Evolutionary conservation across 2,888 invertebrate species (phyloP).

Genomic region (Pristionchus maxplancki): DNA sequence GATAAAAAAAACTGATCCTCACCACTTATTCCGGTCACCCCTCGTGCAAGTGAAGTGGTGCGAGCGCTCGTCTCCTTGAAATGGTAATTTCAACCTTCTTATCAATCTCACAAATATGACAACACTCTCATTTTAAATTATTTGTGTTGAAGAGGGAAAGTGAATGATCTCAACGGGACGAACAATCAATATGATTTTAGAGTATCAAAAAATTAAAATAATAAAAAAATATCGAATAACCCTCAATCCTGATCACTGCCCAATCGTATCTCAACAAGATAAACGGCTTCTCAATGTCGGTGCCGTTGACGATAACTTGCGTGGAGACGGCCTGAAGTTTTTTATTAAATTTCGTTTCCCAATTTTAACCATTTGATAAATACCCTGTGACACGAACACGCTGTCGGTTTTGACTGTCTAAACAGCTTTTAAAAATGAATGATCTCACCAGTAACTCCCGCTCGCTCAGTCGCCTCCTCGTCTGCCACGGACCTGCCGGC

Average conservation of each 20-base stretch:
- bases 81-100: not conserved
- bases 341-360: too few species aligned
- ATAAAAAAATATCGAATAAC: not conserved
- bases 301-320: slow-evolving; percentile 63
- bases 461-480: not conserved
- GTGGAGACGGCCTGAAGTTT: slow-evolving; percentile 65
- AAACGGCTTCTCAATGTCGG: slow-evolving; percentile 54
- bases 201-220: not conserved
- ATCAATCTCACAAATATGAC: too few species aligned
- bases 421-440: too few species aligned
- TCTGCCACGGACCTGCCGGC: slow-evolving; percentile 52
- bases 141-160: too few species aligned
- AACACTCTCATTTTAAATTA: too few species aligned
- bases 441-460: slow-evolving; percentile 32
- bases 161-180: too few species aligned
- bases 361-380: too few species aligned
- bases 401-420: too few species aligned
- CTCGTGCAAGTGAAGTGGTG: slow-evolving; percentile 4
- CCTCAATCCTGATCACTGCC: slow-evolving; percentile 43
- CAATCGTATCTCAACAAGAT: slow-evolving; percentile 57
- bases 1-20: too few species aligned
- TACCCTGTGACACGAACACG: too few species aligned
- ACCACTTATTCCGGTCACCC: slow-evolving; percentile 9
- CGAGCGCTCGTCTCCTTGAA: not conserved
- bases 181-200: too few species aligned